These are phyloP conservation scores for Pachliopta kotzebuea DNA, from an alignment of 2,888 invertebrate genomes.

Conservation along the genomic window DNA sequence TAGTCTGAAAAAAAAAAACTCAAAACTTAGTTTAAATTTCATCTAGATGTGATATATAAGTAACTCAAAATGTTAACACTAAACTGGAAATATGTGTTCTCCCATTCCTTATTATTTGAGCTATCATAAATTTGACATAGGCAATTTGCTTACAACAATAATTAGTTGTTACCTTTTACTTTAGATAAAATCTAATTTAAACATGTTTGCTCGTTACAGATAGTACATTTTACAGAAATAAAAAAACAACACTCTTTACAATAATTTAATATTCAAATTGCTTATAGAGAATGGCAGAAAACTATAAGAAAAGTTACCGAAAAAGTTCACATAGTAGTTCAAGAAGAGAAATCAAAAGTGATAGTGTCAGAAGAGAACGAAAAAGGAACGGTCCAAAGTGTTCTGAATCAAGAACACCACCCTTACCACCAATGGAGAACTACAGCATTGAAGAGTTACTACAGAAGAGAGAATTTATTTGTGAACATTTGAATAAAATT, in stretches of 20 bases:
- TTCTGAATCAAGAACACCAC: constrained; percentile 63
- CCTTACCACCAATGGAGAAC: constrained; percentile 49
- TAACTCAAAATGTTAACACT: neutral
- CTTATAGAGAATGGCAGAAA: constrained; percentile 50
- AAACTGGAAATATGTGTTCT: neutral
- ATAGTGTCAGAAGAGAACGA: constrained; percentile 39
- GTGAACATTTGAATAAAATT: constrained; percentile 57
- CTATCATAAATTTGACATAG: constrained; percentile 39
- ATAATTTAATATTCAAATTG: constrained; percentile 32
- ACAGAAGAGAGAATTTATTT: constrained; percentile 58
- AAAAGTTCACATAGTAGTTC: constrained; percentile 46
- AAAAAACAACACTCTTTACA: constrained; percentile 19
- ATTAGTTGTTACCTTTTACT: constrained; percentile 25
- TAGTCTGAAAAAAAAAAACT: neutral
- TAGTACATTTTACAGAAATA: constrained; percentile 35
- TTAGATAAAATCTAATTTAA: constrained; percentile 30
- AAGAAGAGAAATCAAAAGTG: constrained; percentile 45
- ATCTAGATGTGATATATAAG: neutral
- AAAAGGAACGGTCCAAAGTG: constrained; percentile 33
- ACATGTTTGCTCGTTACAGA: constrained; percentile 56
- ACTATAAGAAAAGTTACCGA: constrained; percentile 43
- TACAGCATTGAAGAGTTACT: constrained; percentile 61
- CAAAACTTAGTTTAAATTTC: neutral
- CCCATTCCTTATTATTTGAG: constrained; percentile 11
- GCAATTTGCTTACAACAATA: constrained; percentile 35